Base-by-base conservation (phyloP, 2,113 vertebrate species). In the Mesitornis unicolor region DNA sequence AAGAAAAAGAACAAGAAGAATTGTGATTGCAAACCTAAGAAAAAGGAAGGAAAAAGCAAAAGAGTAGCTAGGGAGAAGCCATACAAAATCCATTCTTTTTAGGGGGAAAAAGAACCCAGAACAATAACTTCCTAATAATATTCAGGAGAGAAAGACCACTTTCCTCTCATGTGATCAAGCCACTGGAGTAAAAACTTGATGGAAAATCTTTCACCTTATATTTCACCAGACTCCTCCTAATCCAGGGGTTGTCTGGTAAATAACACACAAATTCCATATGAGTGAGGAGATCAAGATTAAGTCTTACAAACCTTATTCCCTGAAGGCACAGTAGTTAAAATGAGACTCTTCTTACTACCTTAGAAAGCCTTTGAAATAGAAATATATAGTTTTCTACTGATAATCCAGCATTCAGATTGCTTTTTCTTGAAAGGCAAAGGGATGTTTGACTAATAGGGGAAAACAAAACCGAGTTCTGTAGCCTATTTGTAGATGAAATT, bases 51-150 rank as follows among this genome's bases (percentile, higher is more conserved):
- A n/a, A 69, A 69, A 87, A 24, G 0, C 0, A 29, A 50, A 89
- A 31, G 2, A 33, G 2, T 4, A 57, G 21, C 5, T 50, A 13
- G 25, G 20, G 2, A 50, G 12, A 94, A 87, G 53, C 48, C 2
- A 11, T 18, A n/a, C 1, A 60, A 69, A 89, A 57, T 25, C 2
- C 4, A 35, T 60, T 65, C 1, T 71, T 47, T 47, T 73, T 25
- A 14, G 4, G 6, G 16, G 4, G 6, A 1, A 13, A n/a, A 22
- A 6, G 5, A 9, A 15, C 11, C 16, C 15, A 59, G 35, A 45
- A 6, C 7, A n/a, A n/a, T n/a, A n/a, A n/a, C 31, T 81, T 74
- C 6, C 4, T 60, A 61, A 11, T 35, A 85, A 79, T 25, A 47
- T 36, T 54, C 59, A 50, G 35, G 24, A 80, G 7, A 35, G 9